Evolutionary conservation across 2,797 vertebrate species (phyloP).

Genomic region (Arremon brunneinucha): DNA sequence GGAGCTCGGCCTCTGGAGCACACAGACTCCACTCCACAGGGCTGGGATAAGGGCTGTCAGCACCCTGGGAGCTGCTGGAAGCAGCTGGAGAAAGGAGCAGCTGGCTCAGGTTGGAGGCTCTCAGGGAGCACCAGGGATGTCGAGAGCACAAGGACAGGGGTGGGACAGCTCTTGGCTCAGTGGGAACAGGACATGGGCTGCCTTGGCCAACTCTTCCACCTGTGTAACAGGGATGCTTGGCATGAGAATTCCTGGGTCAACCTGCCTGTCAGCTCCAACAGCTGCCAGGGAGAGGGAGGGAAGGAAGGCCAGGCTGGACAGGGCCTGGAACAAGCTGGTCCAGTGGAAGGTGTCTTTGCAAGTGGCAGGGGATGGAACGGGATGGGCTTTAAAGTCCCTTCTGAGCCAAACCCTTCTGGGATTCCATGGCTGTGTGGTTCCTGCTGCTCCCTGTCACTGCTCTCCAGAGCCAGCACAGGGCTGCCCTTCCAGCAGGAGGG

Average conservation of each 20-base stretch:
- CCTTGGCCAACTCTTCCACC: not conserved
- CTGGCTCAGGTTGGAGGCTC: not conserved
- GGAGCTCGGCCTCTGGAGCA: not conserved
- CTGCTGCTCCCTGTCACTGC: not conserved
- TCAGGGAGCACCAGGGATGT: not conserved
- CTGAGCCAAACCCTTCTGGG: not conserved
- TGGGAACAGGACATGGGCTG: not conserved
- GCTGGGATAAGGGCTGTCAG: not conserved
- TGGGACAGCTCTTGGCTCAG: not conserved
- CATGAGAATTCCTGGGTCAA: not conserved
- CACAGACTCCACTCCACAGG: no score
- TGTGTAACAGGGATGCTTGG: fast-evolving
- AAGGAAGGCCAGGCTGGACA: not conserved
- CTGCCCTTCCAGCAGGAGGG: not conserved
- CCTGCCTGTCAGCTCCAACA: not conserved
- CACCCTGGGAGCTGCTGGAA: not conserved
- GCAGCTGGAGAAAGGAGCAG: not conserved
- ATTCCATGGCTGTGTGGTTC: not conserved
- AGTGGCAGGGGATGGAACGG: not conserved
- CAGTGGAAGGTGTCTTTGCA: not conserved
- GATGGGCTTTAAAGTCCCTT: not conserved
- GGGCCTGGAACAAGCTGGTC: not conserved
- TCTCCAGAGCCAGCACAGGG: not conserved
- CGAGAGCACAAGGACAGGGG: fast-evolving
- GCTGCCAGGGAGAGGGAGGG: not conserved